phyloP scores from a whole-genome alignment of 2,888 invertebrate genomes.

The Hoplodrina blanda region DNA sequence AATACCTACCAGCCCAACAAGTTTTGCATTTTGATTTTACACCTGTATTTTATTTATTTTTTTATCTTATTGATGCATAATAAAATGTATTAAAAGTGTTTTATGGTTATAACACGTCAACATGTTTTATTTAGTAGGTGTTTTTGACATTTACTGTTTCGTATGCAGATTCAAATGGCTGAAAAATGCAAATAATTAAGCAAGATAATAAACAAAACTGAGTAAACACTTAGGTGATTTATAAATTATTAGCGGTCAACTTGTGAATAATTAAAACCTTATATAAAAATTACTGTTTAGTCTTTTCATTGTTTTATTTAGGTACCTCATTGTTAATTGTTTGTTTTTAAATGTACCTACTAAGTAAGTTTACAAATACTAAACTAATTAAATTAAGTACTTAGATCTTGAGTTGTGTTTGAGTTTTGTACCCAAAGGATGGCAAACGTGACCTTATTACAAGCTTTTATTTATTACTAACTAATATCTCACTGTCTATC shows the following conservation, averaged over 20 bases:
- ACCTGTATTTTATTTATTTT: conserved; percentile 13
- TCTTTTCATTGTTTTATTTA: not conserved
- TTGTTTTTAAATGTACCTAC: too few relatives aligned
- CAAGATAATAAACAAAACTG: not conserved
- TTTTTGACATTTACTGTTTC: conserved; percentile 37
- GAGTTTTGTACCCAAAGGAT: too few relatives aligned
- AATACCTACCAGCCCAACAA: conserved; percentile 25
- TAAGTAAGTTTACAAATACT: too few relatives aligned
- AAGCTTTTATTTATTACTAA: too few relatives aligned
- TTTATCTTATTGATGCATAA: conserved; percentile 31
- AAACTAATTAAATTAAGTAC: too few relatives aligned
- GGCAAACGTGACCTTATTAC: too few relatives aligned
- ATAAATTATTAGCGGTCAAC: not conserved
- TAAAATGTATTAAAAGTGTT: conserved; percentile 55
- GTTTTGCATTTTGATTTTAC: conserved; percentile 39
- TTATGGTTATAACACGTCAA: conserved; percentile 52
- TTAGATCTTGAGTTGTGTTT: too few relatives aligned
- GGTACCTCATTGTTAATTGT: not conserved
- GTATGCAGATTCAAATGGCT: conserved; percentile 27
- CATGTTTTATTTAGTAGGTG: conserved; percentile 42
- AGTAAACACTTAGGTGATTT: not conserved
- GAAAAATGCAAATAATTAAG: conserved; percentile 8
- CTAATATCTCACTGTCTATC: too few relatives aligned
- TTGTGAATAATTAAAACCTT: not conserved
- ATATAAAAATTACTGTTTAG: not conserved